Conservation (phyloP, 1,140 invertebrate species). For the Panulirus ornatus region DNA sequence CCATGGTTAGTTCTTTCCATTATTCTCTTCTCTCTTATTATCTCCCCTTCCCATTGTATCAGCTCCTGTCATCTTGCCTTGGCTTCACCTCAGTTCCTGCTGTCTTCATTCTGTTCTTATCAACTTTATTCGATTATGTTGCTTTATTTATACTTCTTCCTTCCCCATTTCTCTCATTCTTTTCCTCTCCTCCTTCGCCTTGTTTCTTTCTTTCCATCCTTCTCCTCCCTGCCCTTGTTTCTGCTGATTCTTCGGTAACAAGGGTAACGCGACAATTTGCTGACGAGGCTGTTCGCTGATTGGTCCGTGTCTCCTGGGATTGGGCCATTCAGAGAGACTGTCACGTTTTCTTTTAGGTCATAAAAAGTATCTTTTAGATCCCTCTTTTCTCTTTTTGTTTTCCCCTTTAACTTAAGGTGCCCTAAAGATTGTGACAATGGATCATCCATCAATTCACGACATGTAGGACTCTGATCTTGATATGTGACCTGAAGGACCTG, state of each 20-base stretch:
- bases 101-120: neutral
- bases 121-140: no score
- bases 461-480: no score
- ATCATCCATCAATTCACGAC: no score
- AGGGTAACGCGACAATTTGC: conserved; percentile 21
- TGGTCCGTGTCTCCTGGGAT: conserved; percentile 7
- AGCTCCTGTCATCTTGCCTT: neutral
- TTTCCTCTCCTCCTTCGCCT: neutral
- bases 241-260: neutral
- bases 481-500: no score
- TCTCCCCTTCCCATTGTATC: neutral
- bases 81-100: no score
- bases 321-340: neutral
- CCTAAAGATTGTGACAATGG: no score
- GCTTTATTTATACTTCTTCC: neutral
- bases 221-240: neutral
- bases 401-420: no score
- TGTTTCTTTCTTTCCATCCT: neutral
- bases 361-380: neutral
- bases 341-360: neutral
- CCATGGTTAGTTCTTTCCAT: neutral
- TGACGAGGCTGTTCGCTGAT: conserved; percentile 7
- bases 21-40: neutral
- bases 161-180: neutral
- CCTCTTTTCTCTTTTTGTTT: no score